A percentile compares a stretch with the other conserved stretches of the same genome.
Conservation (phyloP, 2,888 invertebrate genomes). For the Dolichopus griseipennis region DNA sequence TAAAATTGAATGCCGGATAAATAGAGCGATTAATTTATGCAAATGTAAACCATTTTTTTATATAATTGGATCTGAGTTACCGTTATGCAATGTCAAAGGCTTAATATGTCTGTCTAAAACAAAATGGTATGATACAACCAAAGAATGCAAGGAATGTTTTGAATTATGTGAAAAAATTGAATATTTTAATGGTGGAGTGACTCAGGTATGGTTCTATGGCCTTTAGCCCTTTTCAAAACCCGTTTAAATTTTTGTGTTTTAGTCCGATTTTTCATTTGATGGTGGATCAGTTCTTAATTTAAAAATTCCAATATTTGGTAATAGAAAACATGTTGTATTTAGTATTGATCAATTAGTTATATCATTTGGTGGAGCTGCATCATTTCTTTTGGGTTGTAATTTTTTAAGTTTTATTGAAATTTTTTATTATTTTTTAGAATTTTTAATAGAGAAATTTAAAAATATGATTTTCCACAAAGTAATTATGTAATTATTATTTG, state of each 20-base stretch:
- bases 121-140: slow-evolving; percentile 26
- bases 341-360: slow-evolving; percentile 38
- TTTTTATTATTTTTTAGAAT: slow-evolving; percentile 18
- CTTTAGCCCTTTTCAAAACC: too few species aligned
- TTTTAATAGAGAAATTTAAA: background rate
- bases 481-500: too few species aligned
- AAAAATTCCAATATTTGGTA: too few species aligned
- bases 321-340: slow-evolving; percentile 32
- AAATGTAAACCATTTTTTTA: slow-evolving; percentile 38
- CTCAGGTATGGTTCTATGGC: too few species aligned
- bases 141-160: slow-evolving; percentile 27
- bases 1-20: slow-evolving; percentile 35
- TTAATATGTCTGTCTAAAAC: slow-evolving; percentile 31
- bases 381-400: slow-evolving; percentile 40
- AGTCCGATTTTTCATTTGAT: too few species aligned
- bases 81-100: slow-evolving; percentile 30
- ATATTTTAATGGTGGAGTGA: background rate
- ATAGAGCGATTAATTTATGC: slow-evolving; percentile 31
- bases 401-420: slow-evolving; percentile 32
- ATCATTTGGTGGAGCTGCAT: slow-evolving; percentile 39
- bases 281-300: too few species aligned
- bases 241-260: too few species aligned
- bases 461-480: too few species aligned
- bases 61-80: slow-evolving; percentile 26
- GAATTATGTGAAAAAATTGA: slow-evolving; percentile 28